Conservation (phyloP, 2,888 invertebrate species). For the Tachina lurida region DNA sequence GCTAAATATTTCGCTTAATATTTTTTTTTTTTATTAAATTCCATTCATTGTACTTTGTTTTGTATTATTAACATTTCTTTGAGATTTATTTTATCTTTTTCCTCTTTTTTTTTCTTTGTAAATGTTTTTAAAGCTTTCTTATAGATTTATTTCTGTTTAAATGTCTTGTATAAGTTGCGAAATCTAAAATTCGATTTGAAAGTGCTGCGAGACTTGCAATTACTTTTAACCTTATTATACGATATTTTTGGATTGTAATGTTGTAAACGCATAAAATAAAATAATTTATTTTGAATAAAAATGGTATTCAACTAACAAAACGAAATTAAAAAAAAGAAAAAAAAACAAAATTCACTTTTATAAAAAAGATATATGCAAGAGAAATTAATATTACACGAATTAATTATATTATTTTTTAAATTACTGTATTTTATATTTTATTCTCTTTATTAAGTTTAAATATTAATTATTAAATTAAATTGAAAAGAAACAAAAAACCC, state of each 20-base stretch:
- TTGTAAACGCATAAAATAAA: conserved; percentile 57
- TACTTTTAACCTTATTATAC: conserved; percentile 43
- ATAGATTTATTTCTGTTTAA: conserved; percentile 2
- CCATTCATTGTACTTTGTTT: background rate
- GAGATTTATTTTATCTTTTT: background rate
- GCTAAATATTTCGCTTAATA: conserved; percentile 18
- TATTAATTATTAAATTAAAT: conserved; percentile 61
- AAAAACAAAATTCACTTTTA: conserved; percentile 29
- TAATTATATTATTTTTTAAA: conserved; percentile 65
- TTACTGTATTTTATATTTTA: conserved; percentile 56
- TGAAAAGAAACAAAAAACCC: conserved; percentile 43
- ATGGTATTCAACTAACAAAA: conserved; percentile 22
- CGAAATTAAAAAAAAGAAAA: conserved; percentile 34
- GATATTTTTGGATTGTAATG: conserved; percentile 55
- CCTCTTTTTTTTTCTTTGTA: conserved; percentile 19
- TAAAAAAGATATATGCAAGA: conserved; percentile 37
- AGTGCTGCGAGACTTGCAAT: conserved; percentile 43
- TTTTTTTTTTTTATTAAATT: conserved; percentile 20
- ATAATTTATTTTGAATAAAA: conserved; percentile 32
- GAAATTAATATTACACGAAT: conserved; percentile 44
- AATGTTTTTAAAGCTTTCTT: conserved; percentile 51
- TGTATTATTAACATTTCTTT: background rate
- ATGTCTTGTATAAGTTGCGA: conserved; percentile 33
- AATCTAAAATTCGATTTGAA: conserved; percentile 24
- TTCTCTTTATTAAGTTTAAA: conserved; percentile 66